Percentiles rank a stretch among this genome's conserved stretches.
These are phyloP conservation scores for Morpho deidamia DNA, from an alignment of 2,888 invertebrate species.

Conservation along the genomic window DNA sequence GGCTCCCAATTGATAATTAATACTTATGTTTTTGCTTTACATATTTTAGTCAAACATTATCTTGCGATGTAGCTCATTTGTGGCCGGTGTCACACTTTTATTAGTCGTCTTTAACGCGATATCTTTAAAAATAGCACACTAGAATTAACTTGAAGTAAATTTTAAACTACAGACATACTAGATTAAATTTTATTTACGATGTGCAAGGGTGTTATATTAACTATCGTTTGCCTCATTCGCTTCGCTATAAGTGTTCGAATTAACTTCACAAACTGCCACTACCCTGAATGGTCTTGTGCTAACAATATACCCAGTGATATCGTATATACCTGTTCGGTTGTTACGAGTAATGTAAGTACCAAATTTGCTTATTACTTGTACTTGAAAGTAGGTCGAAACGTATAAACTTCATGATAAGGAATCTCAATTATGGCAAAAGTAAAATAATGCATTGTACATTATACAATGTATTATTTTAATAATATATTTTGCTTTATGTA, in stretches of 20 bases:
- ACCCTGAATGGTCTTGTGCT: conserved; percentile 63
- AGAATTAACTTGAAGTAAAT: background rate
- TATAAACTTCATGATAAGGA: too few species aligned
- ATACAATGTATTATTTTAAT: too few species aligned
- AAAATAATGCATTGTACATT: too few species aligned
- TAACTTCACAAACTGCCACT: conserved; percentile 61
- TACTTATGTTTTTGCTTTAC: conserved; percentile 35
- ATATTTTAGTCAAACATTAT: conserved; percentile 45
- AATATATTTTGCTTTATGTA: too few species aligned
- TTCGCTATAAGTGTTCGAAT: conserved; percentile 46
- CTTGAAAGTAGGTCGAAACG: too few species aligned
- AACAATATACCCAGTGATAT: conserved; percentile 52
- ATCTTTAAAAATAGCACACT: conserved; percentile 29
- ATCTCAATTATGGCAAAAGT: too few species aligned
- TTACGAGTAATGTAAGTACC: conserved; percentile 54
- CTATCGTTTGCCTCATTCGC: conserved; percentile 30
- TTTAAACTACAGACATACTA: too few species aligned
- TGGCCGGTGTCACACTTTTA: conserved; percentile 44
- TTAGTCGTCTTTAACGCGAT: conserved; percentile 32
- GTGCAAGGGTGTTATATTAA: conserved; percentile 30
- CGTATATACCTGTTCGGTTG: conserved; percentile 49
- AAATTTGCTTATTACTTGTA: too few species aligned
- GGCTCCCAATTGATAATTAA: conserved; percentile 35
- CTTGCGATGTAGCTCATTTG: conserved; percentile 48
- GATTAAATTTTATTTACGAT: conserved; percentile 27